Percentiles rank a stretch among this genome's conserved stretches.
Conservation (phyloP, 2,113 vertebrate genomes). For the Cryptomyrus ogoouensis region DNA sequence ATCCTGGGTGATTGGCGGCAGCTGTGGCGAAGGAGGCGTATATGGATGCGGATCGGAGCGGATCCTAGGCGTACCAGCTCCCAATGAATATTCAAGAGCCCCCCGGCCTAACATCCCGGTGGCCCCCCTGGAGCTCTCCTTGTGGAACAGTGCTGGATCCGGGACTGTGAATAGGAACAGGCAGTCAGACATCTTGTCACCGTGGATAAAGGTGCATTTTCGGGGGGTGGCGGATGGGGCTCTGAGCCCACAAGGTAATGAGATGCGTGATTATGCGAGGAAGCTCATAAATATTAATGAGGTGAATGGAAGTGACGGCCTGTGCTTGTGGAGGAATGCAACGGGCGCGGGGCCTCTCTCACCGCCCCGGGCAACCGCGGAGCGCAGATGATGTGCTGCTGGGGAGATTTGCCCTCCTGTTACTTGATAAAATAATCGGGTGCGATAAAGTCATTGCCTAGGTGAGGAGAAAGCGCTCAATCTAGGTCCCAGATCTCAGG, state of each 20-base stretch:
- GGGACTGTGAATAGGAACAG: neutral
- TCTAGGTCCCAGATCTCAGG: neutral
- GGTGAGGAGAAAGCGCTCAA: neutral
- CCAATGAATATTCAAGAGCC: slow-evolving; percentile 8
- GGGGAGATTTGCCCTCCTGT: neutral
- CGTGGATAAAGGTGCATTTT: neutral
- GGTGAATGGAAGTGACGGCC: neutral
- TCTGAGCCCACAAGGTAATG: neutral
- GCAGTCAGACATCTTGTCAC: slow-evolving; percentile 11
- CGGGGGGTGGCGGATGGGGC: neutral
- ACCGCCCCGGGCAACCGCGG: neutral
- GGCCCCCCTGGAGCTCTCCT: neutral
- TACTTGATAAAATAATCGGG: neutral
- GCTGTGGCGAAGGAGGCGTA: neutral
- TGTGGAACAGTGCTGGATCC: neutral
- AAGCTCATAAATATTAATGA: slow-evolving; percentile 6
- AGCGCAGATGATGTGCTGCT: neutral
- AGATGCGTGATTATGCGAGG: slow-evolving; percentile 10
- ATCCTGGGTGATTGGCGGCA: neutral
- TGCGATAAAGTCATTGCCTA: neutral
- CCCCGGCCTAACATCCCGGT: neutral
- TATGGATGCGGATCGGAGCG: neutral
- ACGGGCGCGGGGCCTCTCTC: neutral
- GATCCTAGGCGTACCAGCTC: neutral
- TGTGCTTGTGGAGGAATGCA: neutral